phyloP scores from a whole-genome alignment of 2,797 vertebrate species.

The Emydoidea blandingii region DNA sequence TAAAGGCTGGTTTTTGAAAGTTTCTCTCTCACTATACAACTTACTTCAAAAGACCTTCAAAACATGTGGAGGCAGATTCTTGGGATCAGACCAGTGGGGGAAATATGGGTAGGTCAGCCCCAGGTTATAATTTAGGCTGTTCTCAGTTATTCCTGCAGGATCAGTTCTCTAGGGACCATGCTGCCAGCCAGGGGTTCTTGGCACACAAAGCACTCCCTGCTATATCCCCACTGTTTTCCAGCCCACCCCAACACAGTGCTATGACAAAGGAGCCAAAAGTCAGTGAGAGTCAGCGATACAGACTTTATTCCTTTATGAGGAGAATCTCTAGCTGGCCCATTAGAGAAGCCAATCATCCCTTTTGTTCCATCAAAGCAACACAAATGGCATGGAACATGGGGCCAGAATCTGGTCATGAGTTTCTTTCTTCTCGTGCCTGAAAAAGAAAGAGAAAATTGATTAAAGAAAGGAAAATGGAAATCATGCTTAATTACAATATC shows the following conservation, averaged over 20 bases:
- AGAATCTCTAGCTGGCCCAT: not conserved
- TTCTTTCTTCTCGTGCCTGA: not conserved
- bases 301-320: not conserved
- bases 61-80: not conserved
- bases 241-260: not conserved
- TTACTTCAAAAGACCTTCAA: not conserved
- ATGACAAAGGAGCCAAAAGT: not conserved
- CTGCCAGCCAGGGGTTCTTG: not conserved
- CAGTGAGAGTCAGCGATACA: rapidly evolving
- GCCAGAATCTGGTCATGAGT: not conserved
- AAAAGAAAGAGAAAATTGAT: rapidly evolving
- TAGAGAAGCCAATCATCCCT: not conserved
- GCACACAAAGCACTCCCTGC: not conserved
- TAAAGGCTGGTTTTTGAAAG: not conserved
- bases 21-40: not conserved
- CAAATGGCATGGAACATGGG: not conserved
- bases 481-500: not conserved
- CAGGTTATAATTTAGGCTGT: not conserved
- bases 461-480: not conserved
- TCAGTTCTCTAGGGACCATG: not conserved
- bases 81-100: not conserved
- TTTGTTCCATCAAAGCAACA: not conserved
- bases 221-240: not conserved
- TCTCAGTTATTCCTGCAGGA: not conserved
- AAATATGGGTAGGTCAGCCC: not conserved